Base-by-base conservation (phyloP, 2,797 vertebrate genomes). In the Ciconia nigra region DNA sequence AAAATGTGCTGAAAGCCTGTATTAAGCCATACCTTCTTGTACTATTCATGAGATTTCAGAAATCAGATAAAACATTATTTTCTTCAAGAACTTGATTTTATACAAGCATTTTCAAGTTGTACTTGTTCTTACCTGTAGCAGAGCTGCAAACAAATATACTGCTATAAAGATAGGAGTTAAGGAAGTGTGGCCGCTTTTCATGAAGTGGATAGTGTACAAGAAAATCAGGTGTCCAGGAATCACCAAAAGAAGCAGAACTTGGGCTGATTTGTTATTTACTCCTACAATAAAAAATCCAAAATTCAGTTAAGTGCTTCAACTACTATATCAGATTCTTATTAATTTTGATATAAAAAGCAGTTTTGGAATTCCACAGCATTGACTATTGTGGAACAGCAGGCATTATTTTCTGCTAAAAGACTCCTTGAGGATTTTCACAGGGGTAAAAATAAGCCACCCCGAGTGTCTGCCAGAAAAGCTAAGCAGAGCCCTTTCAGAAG, bases 131-230 rank as follows among this genome's bases (percentile, higher is more conserved):
- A 99, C 99, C 99, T 99, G 99, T 70, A 99, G 97, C 83, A 99
- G 96, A 55, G 99, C 99, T 65, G 99, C 98, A 90, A 99, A 97
- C 92, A 99, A 97, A 97, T 99, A 99, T 0, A 99, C 99, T 0
- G 98, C 97, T 87, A 99, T 98, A 35, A 99, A 99, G 98, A 99
- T 98, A 28, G 98, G 97, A 1, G 99, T 99, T 93, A 99, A 97
- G 29, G 99, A 99, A 57, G 99, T 99, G 90, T 99, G 99, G 57
- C 99, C 99, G 0, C 99, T 99, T 96, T 99, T 99, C 99, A 99
- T 99, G 97, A 99, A 96, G 96, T 99, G 99, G 92, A 99, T 99
- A 13, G 98, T 99, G 85, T 99, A 99, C 84, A 99, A 98, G 98
- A 99, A 99, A 97, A 99, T 99, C 83, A 99, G 95, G 80, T 99